phyloP scores from a whole-genome alignment of 2,888 invertebrate genomes.

The Mamestra brassicae region DNA sequence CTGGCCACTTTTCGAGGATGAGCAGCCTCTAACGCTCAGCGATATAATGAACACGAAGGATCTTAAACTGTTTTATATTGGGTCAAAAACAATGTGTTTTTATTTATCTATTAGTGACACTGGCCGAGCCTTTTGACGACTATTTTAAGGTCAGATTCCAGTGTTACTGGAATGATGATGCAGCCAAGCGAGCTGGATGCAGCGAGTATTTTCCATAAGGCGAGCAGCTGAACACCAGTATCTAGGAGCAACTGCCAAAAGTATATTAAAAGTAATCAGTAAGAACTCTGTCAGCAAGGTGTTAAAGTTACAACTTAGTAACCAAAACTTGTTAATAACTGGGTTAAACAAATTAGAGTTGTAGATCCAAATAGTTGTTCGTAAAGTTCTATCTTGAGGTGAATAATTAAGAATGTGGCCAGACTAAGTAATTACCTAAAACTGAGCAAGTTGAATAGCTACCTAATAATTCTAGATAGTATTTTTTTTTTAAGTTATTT shows the following conservation, averaged over 20 bases:
- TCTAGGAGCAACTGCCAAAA: neutral
- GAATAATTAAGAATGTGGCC: conserved; percentile 39
- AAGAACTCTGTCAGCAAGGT: neutral
- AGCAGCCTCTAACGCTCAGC: no score
- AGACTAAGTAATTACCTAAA: conserved; percentile 2
- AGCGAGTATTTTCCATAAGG: no score
- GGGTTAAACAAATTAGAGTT: conserved; percentile 16
- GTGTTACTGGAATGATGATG: no score
- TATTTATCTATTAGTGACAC: no score
- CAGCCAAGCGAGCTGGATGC: no score
- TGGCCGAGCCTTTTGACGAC: no score
- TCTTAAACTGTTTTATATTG: no score
- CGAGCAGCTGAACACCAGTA: neutral
- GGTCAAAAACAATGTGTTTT: no score
- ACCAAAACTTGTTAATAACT: conserved; percentile 25
- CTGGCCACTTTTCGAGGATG: no score
- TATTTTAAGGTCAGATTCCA: no score
- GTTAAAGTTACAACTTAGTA: neutral
- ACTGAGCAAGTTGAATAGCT: neutral
- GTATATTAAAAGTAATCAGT: conserved; percentile 6
- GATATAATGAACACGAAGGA: no score
- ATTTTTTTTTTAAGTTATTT: neutral
- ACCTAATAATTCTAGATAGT: neutral
- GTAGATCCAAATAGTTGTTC: conserved; percentile 20
- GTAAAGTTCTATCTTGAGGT: conserved; percentile 15